Evolutionary conservation across 64 coral and sea anemone species (phyloP).

Genomic region (Montipora foliosa): DNA sequence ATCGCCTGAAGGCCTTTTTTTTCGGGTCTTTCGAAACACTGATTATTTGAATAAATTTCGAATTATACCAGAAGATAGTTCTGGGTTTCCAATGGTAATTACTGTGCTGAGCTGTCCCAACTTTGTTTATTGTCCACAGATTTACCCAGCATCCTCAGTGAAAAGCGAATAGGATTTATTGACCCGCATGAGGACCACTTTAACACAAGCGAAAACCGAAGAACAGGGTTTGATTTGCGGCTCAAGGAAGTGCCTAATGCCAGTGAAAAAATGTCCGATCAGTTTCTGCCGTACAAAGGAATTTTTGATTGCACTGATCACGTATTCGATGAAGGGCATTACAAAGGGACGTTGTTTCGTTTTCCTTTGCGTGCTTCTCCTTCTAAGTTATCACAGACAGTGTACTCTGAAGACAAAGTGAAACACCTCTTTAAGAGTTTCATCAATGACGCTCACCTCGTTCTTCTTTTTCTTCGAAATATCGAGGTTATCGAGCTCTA

Average conservation of each 20-base stretch:
- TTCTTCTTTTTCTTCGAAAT: conserved; percentile 82
- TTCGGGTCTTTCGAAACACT: too few species aligned
- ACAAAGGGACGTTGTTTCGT: conserved; percentile 90
- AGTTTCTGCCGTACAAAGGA: conserved; percentile 88
- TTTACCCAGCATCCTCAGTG: conserved; percentile 88
- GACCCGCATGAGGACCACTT: conserved; percentile 90
- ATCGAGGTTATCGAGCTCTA: conserved; percentile 85
- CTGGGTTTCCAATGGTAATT: too few species aligned
- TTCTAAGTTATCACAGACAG: conserved; percentile 80
- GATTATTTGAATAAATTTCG: too few species aligned
- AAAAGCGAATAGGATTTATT: conserved; percentile 59
- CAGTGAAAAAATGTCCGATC: conserved; percentile 50
- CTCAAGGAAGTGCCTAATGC: background rate
- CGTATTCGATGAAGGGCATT: conserved; percentile 48
- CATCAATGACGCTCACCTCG: conserved; percentile 74
- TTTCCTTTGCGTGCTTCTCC: conserved; percentile 77
- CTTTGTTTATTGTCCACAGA: conserved; percentile 44
- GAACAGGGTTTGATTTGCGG: conserved; percentile 52
- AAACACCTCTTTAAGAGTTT: conserved; percentile 74
- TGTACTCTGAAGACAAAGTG: conserved; percentile 84
- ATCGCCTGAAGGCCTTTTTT: too few species aligned
- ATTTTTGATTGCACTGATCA: conserved; percentile 78
- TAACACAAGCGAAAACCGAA: background rate
- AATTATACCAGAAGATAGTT: too few species aligned
- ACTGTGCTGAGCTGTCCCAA: background rate